Conservation (phyloP, 2,113 vertebrate genomes). For the Rattus norvegicus region DNA sequence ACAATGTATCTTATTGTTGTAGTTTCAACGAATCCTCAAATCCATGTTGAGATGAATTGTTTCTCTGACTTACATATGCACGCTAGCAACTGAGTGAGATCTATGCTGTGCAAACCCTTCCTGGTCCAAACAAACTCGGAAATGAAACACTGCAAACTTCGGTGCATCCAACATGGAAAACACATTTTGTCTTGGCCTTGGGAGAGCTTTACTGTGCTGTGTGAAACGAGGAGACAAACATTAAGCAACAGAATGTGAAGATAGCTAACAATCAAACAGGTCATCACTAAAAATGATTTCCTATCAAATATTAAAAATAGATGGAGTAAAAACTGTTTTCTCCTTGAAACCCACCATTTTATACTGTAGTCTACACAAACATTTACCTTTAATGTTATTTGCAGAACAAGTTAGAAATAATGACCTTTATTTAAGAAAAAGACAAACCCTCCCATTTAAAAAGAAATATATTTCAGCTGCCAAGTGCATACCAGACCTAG, state of each 20-base stretch:
- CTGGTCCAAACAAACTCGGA: background rate
- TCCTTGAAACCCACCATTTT: background rate
- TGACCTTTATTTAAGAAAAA: background rate
- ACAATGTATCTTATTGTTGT: background rate
- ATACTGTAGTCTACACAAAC: background rate
- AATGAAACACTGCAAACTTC: background rate
- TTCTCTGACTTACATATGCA: slow-evolving; percentile 3
- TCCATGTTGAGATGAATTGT: background rate
- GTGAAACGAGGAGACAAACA: background rate
- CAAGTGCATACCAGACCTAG: too few relatives aligned
- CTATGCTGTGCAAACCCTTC: background rate
- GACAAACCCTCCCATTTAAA: background rate
- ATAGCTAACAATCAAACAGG: background rate
- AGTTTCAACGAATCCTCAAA: slow-evolving; percentile 29
- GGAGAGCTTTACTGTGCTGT: background rate
- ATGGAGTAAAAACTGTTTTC: background rate
- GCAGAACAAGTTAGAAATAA: slow-evolving; percentile 29
- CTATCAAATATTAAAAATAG: background rate
- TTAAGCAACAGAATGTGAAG: background rate
- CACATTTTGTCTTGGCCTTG: background rate
- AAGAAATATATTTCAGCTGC: background rate
- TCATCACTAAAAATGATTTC: background rate
- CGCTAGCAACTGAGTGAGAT: background rate
- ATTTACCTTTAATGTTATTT: background rate
- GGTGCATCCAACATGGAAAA: background rate